These are phyloP conservation scores for Tubiluchus corallicola DNA, from an alignment of 2,888 invertebrate genomes.

Conservation along the genomic window DNA sequence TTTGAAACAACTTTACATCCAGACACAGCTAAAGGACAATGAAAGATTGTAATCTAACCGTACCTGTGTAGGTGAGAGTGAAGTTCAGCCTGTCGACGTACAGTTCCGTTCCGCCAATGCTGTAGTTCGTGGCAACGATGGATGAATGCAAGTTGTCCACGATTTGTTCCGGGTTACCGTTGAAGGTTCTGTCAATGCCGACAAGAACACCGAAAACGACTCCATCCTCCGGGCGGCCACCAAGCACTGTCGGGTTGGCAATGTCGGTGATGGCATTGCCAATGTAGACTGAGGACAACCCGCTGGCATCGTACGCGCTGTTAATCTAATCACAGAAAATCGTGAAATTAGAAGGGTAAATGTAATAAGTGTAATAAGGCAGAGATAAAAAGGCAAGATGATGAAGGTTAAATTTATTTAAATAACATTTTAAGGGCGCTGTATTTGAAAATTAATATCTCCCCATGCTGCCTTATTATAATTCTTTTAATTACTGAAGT, in stretches of 20 bases:
- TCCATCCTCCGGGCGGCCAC: neutral
- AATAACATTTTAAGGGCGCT: too few species aligned
- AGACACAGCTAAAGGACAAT: too few species aligned
- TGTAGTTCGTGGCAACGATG: slow-evolving; percentile 1
- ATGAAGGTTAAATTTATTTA: too few species aligned
- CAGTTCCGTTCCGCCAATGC: neutral
- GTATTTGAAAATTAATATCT: too few species aligned
- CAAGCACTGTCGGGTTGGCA: neutral
- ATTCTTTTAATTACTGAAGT: too few species aligned
- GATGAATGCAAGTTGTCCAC: neutral
- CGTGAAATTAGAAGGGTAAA: too few species aligned
- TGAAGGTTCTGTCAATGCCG: neutral
- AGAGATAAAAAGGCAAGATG: too few species aligned
- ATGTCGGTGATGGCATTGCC: neutral
- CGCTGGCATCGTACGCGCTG: slow-evolving; percentile 3
- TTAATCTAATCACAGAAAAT: too few species aligned
- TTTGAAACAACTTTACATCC: too few species aligned
- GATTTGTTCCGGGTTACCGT: neutral
- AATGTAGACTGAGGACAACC: neutral
- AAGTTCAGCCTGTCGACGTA: slow-evolving; percentile 1
- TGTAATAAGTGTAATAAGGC: too few species aligned
- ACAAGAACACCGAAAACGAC: neutral
- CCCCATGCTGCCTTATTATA: too few species aligned
- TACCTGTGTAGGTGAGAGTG: neutral
- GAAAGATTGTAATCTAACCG: too few species aligned